Conservation (phyloP, 2,113 vertebrate genomes). For the Syrrhaptes paradoxus region DNA sequence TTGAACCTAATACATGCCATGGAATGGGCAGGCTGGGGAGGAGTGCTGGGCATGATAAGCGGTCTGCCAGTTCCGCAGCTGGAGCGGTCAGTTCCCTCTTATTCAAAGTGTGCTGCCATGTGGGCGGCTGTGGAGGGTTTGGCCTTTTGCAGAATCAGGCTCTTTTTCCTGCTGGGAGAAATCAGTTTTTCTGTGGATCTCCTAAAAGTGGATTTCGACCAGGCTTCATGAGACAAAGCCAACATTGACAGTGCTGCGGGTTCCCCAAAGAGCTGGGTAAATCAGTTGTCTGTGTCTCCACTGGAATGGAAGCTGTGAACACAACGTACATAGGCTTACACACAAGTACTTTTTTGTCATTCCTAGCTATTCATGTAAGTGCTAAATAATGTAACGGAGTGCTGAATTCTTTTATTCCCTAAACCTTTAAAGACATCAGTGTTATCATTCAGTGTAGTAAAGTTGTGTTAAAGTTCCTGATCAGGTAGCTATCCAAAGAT, state of each 20-base stretch:
- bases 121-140: background rate
- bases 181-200: background rate
- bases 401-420: background rate
- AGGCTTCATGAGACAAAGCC: background rate
- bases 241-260: background rate
- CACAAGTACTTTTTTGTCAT: background rate
- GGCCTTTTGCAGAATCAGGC: background rate
- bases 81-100: background rate
- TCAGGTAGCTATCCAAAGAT: background rate
- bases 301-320: background rate
- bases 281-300: background rate
- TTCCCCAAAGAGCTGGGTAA: background rate
- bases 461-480: background rate
- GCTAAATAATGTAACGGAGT: background rate
- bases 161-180: background rate
- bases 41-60: background rate
- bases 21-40: background rate
- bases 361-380: background rate
- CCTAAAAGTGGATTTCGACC: background rate
- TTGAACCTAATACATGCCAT: rapidly evolving
- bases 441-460: background rate
- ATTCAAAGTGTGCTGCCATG: background rate
- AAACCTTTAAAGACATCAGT: background rate
- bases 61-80: background rate
- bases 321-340: background rate